Percentiles rank a stretch among this genome's conserved stretches.
Evolutionary conservation across 2,888 invertebrate genomes (phyloP).

Genomic region (Dryococelus australis): DNA sequence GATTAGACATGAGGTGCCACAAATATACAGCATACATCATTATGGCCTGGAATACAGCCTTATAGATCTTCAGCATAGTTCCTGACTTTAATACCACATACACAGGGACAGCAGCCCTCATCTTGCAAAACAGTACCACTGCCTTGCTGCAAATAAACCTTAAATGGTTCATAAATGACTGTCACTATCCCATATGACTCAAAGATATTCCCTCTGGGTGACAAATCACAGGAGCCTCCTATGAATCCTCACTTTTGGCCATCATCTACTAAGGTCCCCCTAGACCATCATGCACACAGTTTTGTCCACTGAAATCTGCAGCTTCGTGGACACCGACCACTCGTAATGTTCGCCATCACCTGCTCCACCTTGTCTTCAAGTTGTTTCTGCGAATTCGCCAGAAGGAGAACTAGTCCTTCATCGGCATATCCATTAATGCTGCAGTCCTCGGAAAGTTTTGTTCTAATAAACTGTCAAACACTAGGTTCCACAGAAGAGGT

Average conservation of each 20-base stretch:
- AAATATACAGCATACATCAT: no score
- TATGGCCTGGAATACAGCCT: no score
- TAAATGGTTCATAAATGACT: not conserved
- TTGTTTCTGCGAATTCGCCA: no score
- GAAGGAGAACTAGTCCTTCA: no score
- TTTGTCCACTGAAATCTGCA: not conserved
- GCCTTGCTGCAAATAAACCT: not conserved
- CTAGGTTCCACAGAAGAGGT: no score
- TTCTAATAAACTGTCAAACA: no score
- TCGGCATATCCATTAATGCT: no score
- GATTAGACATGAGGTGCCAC: no score
- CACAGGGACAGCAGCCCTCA: not conserved
- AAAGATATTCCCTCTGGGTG: not conserved
- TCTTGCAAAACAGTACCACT: not conserved
- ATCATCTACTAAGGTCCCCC: not conserved
- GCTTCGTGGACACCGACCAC: not conserved
- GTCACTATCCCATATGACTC: not conserved
- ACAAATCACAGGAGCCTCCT: not conserved
- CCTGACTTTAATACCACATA: not conserved
- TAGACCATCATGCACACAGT: not conserved
- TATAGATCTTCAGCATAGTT: not conserved
- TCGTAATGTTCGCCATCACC: no score
- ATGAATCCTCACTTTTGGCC: not conserved
- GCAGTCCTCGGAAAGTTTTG: no score
- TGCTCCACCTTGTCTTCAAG: no score